Conservation (phyloP, 2,888 invertebrate species). For the Tinea pellionella region DNA sequence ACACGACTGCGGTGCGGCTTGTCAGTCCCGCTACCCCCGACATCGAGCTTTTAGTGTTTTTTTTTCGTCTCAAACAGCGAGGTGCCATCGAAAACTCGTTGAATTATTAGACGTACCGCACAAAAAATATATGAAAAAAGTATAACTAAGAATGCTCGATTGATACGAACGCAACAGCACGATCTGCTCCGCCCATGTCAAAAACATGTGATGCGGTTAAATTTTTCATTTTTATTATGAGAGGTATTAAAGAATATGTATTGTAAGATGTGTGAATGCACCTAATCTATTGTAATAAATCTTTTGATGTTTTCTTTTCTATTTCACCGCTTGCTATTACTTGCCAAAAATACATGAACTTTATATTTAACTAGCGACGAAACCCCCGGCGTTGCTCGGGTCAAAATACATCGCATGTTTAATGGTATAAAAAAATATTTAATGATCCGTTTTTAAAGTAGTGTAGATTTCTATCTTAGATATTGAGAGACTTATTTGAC, state of each 20-base stretch:
- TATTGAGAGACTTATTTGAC: no score
- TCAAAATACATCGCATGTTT: no score
- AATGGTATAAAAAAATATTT: no score
- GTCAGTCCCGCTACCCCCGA: conserved; percentile 33
- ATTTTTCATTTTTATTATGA: conserved; percentile 35
- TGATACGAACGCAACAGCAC: conserved; percentile 46
- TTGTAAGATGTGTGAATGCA: conserved; percentile 53
- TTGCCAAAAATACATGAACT: neutral
- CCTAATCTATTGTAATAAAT: conserved; percentile 4
- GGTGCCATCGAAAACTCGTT: conserved; percentile 66
- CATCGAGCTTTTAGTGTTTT: conserved; percentile 45
- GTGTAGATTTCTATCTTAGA: no score
- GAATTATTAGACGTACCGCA: conserved; percentile 53
- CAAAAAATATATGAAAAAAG: conserved; percentile 56
- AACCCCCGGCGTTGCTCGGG: no score
- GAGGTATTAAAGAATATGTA: conserved; percentile 35
- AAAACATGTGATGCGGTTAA: conserved; percentile 50
- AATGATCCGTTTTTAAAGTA: no score
- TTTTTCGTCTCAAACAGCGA: conserved; percentile 51
- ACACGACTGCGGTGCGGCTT: conserved; percentile 21
- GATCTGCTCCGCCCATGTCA: conserved; percentile 41
- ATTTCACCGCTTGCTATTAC: neutral
- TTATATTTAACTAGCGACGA: neutral
- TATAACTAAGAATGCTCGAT: conserved; percentile 41
- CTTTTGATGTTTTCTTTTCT: neutral